A percentile compares a stretch with the other conserved stretches of the same genome.
Evolutionary conservation across 2,797 vertebrate species (phyloP).

Genomic region (Galagoides demidoff): DNA sequence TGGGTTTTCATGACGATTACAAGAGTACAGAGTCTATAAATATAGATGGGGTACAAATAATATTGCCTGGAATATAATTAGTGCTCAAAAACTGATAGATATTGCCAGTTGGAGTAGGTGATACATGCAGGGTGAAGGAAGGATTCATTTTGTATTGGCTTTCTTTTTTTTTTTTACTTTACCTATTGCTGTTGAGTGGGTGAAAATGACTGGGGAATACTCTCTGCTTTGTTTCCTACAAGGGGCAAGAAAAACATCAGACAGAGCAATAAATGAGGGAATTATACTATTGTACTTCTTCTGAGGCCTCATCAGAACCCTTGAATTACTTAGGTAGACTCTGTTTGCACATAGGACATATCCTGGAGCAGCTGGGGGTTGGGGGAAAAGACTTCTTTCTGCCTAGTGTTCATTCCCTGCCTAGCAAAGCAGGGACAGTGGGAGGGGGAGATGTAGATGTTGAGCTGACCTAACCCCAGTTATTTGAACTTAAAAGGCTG

Average conservation of each 20-base stretch:
- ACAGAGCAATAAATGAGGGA: slow-evolving; percentile 10
- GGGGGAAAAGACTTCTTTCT: neutral
- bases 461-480: neutral
- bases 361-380: neutral
- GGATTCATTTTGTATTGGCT: neutral
- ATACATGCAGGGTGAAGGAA: neutral
- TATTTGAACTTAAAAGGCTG: slow-evolving; percentile 20
- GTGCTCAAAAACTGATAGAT: neutral
- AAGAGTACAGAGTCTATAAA: neutral
- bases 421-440: neutral
- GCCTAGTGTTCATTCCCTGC: neutral
- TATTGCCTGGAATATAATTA: neutral
- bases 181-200: neutral
- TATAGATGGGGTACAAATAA: neutral
- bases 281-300: neutral
- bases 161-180: neutral
- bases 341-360: neutral
- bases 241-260: neutral
- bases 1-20: neutral
- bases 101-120: neutral
- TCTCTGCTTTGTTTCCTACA: neutral
- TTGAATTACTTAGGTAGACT: neutral
- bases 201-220: neutral
- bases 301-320: neutral
- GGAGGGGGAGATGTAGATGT: neutral